Base-by-base conservation (phyloP, 2,888 invertebrate genomes). In the Spodoptera exigua region DNA sequence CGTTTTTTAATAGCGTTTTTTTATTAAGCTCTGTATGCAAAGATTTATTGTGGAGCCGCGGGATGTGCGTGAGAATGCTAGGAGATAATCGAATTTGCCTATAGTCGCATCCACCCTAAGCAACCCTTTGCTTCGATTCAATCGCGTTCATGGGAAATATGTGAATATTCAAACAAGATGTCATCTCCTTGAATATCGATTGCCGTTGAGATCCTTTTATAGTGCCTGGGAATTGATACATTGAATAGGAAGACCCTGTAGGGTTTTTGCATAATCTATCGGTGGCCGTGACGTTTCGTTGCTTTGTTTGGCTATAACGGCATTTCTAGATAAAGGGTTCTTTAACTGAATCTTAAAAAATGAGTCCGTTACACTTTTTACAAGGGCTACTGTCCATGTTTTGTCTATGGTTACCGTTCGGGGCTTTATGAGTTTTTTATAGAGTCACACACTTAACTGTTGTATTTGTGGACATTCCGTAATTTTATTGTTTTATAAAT, bases 21-120 rank as follows among this genome's bases (percentile, higher is more conserved):
- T 92, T 84, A 88, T 85, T 89, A 89, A 81, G 82, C 77, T 70
- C 39, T 81, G 85, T 93, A 94, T 94, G 94, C 94, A 94, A 92
- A 93, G 94, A 94, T 94, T 94, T 94, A 94, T 94, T 86, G 88
- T 89, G 74, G 80, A 78, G 79, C 78, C 80, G 79, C 87, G 89
- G 90, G 91, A 92, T 93, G 92, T 90, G 89, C 94, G 94, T 94
- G 94, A 93, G 94, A 94, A 94, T 88, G 84, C 83, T 76, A 78
- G 74, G 86, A 94, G 94, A 94, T 94, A 94, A 93, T 91, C 93
- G 93, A 94, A 94, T 94, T 94, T 94, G 94, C 94, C 91, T 94
- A 93, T 89, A 92, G 88, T 86, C 83, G 85, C 89, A 89, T 90
- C 92, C 88, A 84, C 90, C 88, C 89, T 78, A 84, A 79, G 82